Evolutionary conservation across 2,888 invertebrate species (phyloP), one percentile per base, ranked within the genome.

Genomic region (Selenia dentaria): DNA sequence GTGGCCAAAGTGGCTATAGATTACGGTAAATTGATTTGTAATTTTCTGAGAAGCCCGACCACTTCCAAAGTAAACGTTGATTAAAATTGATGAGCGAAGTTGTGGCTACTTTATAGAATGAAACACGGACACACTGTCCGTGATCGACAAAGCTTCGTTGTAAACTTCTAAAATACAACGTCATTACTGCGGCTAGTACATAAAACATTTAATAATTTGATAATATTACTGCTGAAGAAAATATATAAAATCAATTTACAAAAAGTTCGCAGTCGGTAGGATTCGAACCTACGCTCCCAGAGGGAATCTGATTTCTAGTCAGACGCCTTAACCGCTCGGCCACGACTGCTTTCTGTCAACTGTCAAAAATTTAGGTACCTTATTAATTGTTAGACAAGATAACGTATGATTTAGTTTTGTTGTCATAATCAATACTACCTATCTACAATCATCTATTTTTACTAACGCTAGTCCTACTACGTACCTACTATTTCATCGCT

Each of bases 251-350:
- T n/a, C n/a, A n/a, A n/a, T n/a, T n/a, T n/a, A n/a, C n/a, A 69
- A 66, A 65, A 59, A 33, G 1, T 67, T 67, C 95, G 95, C 95
- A 94, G 95, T 93, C 94, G 94, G 94, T 94, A 95, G 95, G 95
- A 95, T 94, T 95, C 95, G 95, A 95, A 95, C 95, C 95, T 95
- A 94, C 94, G 95, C 95, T 95, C 95, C 94, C 94, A 95, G 94
- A 95, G 94, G 94, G 94, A 95, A 95, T 94, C 94, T 94, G 94
- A 94, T 94, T 95, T 95, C 94, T 93, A 95, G 94, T 95, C 94
- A 94, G 94, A 94, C 94, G 94, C 94, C 94, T 94, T 94, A 95
- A 95, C 94, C 95, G 94, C 94, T 95, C 94, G 94, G 94, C 94
- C 94, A 94, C 94, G 94, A 93, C 94, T 94, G 94, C 94, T 22